Percentiles rank a stretch among this genome's conserved stretches.
These are phyloP conservation scores for Thalassarche chlororhynchos DNA, from an alignment of 2,113 vertebrate genomes.

Conservation along the genomic window DNA sequence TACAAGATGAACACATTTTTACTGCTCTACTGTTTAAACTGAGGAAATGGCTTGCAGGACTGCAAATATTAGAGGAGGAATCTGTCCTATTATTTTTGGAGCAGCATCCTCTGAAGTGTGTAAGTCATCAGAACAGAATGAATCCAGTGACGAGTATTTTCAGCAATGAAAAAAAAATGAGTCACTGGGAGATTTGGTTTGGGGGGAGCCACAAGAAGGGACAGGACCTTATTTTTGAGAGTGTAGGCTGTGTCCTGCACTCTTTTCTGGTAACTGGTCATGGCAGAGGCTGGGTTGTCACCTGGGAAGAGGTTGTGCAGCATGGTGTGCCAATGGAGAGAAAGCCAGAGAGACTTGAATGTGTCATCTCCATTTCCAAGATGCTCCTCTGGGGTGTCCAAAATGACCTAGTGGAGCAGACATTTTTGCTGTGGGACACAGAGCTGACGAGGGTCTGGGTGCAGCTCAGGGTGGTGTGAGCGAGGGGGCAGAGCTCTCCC, in stretches of 20 bases:
- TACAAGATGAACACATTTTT: neutral
- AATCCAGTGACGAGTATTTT: neutral
- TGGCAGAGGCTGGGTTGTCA: neutral
- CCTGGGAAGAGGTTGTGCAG: neutral
- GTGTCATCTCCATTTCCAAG: neutral
- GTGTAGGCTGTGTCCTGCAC: neutral
- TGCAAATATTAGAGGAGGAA: neutral
- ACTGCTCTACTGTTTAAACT: neutral
- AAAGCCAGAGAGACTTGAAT: neutral
- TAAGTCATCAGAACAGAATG: constrained; percentile 16
- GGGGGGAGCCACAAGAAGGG: neutral
- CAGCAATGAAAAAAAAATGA: neutral
- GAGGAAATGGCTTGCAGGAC: neutral
- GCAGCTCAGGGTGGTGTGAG: neutral
- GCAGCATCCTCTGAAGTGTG: neutral
- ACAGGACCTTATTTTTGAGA: neutral
- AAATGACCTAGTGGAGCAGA: neutral
- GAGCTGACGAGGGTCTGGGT: neutral
- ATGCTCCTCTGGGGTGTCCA: neutral
- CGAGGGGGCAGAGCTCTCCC: neutral
- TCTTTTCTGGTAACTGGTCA: neutral
- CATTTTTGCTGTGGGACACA: neutral
- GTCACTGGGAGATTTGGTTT: neutral
- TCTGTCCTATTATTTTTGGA: neutral
- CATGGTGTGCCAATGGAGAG: neutral